Conservation (phyloP, 2,888 invertebrate genomes). For the Nezara viridula region DNA sequence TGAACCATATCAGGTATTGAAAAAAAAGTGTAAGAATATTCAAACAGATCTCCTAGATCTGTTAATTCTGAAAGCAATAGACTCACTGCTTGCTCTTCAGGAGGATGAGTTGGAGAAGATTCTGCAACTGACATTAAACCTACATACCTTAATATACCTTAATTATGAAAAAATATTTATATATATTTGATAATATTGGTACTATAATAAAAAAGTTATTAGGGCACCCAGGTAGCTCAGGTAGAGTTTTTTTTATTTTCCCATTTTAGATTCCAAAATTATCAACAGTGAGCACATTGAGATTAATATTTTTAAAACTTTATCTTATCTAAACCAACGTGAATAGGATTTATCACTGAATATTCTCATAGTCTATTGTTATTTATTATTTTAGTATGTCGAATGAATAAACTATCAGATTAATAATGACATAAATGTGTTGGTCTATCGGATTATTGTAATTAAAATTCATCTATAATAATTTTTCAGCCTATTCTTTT, state of each 20-base stretch:
- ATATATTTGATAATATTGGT: background rate
- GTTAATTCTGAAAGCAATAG: background rate
- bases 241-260: background rate
- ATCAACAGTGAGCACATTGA: background rate
- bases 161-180: background rate
- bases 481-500: too few species aligned
- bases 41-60: background rate
- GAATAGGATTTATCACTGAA: too few species aligned
- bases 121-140: background rate
- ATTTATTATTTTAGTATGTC: background rate
- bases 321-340: background rate
- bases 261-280: background rate
- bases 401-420: too few species aligned
- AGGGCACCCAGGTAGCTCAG: constrained; percentile 38
- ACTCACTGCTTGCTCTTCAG: background rate
- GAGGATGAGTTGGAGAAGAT: background rate
- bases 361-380: background rate
- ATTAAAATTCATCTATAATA: too few species aligned
- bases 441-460: too few species aligned
- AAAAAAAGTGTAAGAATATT: background rate
- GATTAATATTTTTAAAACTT: background rate
- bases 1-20: too few species aligned
- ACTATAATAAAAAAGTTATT: background rate
- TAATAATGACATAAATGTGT: too few species aligned
- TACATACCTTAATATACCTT: background rate